Percentiles rank a stretch among this genome's conserved stretches.
Evolutionary conservation across 2,797 vertebrate species (phyloP).

Genomic region (Ispidina lecontei): DNA sequence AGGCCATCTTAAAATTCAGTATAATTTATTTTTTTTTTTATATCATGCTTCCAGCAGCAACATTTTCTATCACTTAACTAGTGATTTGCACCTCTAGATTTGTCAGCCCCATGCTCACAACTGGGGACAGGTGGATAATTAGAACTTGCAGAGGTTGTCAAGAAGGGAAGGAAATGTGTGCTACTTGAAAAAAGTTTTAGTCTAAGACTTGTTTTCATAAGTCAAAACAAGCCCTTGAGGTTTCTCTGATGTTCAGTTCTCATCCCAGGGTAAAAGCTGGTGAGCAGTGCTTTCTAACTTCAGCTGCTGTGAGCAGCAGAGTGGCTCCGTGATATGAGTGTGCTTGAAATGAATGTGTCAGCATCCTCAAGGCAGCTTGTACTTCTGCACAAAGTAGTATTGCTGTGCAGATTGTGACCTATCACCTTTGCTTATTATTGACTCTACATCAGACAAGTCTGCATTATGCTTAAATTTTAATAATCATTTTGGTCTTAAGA

Average conservation of each 20-base stretch:
- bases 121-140: background rate
- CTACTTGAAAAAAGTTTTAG: background rate
- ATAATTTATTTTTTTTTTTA: background rate
- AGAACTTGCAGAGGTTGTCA: background rate
- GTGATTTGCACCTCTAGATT: background rate
- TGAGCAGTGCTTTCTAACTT: background rate
- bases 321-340: background rate
- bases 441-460: background rate
- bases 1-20: background rate
- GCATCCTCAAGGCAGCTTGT: background rate
- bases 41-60: background rate
- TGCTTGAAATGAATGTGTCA: fast-evolving
- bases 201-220: background rate
- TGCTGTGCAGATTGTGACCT: background rate
- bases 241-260: background rate
- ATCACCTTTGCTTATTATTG: background rate
- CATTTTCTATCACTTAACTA: background rate
- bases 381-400: background rate
- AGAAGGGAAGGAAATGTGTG: background rate
- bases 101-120: background rate
- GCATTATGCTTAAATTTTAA: background rate
- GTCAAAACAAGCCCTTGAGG: background rate
- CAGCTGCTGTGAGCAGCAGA: background rate
- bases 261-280: background rate
- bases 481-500: background rate